Evolutionary conservation across 2,888 invertebrate species (phyloP), one percentile per base, ranked within the genome.

Genomic region (Crepidodera aurea): DNA sequence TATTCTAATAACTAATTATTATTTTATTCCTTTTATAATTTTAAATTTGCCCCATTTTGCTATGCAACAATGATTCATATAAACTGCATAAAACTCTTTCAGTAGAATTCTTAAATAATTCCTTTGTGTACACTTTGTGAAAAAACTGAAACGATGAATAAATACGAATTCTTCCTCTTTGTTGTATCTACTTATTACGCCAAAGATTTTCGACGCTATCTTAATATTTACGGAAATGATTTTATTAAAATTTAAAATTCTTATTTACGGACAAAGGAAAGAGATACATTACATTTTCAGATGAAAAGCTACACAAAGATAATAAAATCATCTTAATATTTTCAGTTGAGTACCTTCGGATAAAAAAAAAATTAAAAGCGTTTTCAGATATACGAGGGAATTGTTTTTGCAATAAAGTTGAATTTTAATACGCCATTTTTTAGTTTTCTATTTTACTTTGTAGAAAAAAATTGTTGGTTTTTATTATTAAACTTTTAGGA

Each of bases 221-320:
- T 55, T 55, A 44, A 44, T 55, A 22, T 56, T 39, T 46, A 19
- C 55, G 13, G 55, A 56, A 56, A 44, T 46, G 46, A 56, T 56
- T 46, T 44, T 46, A 56, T 56, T 46, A 56, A 56, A 55, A 29
- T 55, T 55, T 32, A 32, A 44, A 44, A 44, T 16, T 19, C 32
- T 18, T 55, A 10, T 32, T 55, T 19, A 44, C 55, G 8, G 44
- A 55, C 55, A 55, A 55, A 55, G 29, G 29, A 27, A 48, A 22
- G 7, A 44, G 12, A 27, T 29, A 13, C 19, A 10, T 7, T 44
- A 16, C 10, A 44, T 25, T 53, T 37, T 53, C 40, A 12, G 8
- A 12, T n/a, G 42, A 19, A 46, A 42, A 46, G 19, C 19, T 44
- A 5, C 25, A 51, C 12, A 39, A 34, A 46, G 32, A 56, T 56